Evolutionary conservation across 1,140 invertebrate genomes (phyloP).

Genomic region (Charaxes varanes): DNA sequence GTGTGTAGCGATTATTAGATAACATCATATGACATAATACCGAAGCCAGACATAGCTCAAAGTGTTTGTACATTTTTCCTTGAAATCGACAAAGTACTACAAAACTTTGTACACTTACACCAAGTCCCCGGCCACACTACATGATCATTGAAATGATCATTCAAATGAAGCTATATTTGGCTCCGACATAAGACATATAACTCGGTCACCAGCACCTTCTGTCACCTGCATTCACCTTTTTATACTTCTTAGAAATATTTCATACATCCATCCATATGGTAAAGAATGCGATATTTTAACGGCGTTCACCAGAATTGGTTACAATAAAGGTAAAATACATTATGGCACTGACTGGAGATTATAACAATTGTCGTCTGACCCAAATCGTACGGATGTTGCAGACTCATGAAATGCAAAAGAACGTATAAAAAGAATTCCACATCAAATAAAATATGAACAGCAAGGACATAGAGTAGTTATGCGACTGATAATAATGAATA

Average conservation of each 20-base stretch:
- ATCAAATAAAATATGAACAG: slow-evolving; percentile 31
- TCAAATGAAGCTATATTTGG: no score
- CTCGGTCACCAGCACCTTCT: no score
- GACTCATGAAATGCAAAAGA: slow-evolving; percentile 41
- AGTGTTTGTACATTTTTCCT: no score
- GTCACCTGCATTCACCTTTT: not conserved
- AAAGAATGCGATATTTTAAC: slow-evolving; percentile 6
- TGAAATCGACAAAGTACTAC: no score
- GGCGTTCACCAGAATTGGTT: slow-evolving; percentile 10
- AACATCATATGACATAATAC: no score
- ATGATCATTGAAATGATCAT: no score
- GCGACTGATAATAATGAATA: no score
- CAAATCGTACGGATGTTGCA: slow-evolving; percentile 58
- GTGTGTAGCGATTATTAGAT: no score
- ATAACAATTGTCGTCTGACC: slow-evolving; percentile 44
- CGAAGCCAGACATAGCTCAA: no score
- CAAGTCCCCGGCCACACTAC: no score
- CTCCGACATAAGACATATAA: no score
- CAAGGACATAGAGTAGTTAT: slow-evolving; percentile 19
- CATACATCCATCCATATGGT: not conserved
- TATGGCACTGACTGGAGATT: slow-evolving; percentile 15
- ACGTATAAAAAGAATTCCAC: slow-evolving; percentile 49
- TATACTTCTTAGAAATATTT: not conserved
- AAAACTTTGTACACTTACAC: no score
- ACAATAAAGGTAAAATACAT: slow-evolving; percentile 24